These are phyloP conservation scores for Macrocentrus cingulum DNA, from an alignment of 1,140 invertebrate genomes.

Conservation along the genomic window DNA sequence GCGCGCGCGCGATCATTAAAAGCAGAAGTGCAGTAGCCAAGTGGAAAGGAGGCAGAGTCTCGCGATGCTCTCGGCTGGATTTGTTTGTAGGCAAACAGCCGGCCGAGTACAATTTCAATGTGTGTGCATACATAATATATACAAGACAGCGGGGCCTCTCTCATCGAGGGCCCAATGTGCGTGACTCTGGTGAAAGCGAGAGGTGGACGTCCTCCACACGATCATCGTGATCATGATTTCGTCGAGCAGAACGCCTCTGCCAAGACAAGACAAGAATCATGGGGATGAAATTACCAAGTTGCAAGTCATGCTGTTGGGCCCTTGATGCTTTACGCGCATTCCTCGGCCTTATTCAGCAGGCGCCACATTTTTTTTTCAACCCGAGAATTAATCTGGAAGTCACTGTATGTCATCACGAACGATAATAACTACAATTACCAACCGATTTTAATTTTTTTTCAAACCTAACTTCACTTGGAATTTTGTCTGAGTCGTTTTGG, in stretches of 20 bases:
- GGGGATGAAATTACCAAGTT: constrained; percentile 54
- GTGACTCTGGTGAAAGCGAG: not conserved
- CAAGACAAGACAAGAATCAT: constrained; percentile 24
- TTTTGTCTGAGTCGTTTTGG: no score
- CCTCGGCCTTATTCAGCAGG: no score
- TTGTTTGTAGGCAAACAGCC: constrained; percentile 46
- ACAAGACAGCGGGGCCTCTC: not conserved
- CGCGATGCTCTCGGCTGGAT: constrained; percentile 40
- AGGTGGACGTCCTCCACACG: not conserved
- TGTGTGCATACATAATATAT: not conserved
- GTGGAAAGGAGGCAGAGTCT: constrained; percentile 19
- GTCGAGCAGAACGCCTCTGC: not conserved
- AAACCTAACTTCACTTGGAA: no score
- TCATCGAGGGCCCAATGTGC: not conserved
- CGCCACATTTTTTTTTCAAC: no score
- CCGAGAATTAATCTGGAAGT: no score
- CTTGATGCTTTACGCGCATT: not conserved
- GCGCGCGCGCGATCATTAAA: no score
- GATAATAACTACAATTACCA: no score
- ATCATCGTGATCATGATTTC: not conserved
- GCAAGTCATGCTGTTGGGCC: constrained; percentile 44
- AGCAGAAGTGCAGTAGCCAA: not conserved
- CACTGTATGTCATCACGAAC: no score
- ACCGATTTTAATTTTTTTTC: no score
- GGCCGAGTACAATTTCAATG: not conserved